Conservation (phyloP, 2,113 vertebrate genomes). For the Cavia aperea region DNA sequence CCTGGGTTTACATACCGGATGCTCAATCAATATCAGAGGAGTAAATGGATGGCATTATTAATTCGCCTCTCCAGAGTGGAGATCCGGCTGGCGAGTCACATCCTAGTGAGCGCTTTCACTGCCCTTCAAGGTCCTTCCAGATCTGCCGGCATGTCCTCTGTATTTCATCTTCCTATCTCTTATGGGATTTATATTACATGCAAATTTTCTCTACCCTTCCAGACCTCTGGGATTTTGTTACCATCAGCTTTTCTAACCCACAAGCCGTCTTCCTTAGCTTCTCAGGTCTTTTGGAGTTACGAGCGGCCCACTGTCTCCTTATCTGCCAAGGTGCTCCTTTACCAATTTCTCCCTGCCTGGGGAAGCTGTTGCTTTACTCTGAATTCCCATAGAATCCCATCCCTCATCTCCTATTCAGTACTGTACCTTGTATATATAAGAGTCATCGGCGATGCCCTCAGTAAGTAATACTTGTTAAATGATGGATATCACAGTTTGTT, state of each 20-base stretch:
- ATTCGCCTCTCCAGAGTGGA: background rate
- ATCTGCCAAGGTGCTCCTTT: background rate
- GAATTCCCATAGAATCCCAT: background rate
- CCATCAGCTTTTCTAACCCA: background rate
- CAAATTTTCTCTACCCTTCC: background rate
- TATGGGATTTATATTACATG: background rate
- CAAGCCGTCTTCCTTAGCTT: background rate
- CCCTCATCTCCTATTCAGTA: background rate
- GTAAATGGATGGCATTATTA: background rate
- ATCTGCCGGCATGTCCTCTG: background rate
- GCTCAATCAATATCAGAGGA: background rate
- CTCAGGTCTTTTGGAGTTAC: background rate
- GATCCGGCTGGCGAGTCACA: background rate
- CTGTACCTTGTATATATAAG: background rate
- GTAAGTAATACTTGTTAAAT: background rate
- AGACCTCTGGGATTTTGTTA: constrained; percentile 1
- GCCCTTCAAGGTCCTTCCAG: background rate
- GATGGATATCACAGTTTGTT: background rate
- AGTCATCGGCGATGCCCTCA: background rate
- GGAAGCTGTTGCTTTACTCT: background rate
- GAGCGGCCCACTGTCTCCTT: background rate
- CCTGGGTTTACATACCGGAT: background rate
- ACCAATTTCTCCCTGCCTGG: background rate
- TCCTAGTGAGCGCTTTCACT: background rate
- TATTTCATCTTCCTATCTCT: background rate